These are phyloP conservation scores for Heliconius congener DNA, from an alignment of 1,140 invertebrate genomes.

Conservation along the genomic window DNA sequence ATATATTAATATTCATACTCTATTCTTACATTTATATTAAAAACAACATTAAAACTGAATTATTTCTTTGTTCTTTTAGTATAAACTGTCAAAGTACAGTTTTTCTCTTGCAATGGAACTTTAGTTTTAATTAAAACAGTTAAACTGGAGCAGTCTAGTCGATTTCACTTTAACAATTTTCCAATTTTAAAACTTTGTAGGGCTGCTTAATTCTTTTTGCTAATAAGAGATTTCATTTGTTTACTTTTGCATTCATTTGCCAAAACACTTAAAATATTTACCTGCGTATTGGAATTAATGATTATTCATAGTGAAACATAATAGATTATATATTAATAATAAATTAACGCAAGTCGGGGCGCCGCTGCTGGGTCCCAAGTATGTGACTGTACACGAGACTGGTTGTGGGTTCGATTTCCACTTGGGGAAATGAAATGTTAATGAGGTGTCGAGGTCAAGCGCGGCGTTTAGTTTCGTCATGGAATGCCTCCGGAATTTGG, in stretches of 20 bases:
- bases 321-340: neutral
- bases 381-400: too few species aligned
- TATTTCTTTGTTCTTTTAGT: neutral
- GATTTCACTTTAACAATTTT: neutral
- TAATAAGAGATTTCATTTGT: neutral
- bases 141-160: neutral
- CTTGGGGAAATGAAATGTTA: too few species aligned
- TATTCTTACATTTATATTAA: neutral
- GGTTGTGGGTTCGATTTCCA: too few species aligned
- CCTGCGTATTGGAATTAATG: neutral
- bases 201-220: neutral
- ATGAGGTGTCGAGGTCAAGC: too few species aligned
- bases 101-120: neutral
- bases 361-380: too few species aligned
- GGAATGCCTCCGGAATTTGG: too few species aligned
- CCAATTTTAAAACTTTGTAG: neutral
- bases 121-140: conserved; percentile 13
- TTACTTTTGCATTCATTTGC: neutral
- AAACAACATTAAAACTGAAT: neutral
- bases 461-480: too few species aligned
- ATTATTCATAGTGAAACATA: neutral
- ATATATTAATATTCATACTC: neutral
- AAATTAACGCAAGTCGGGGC: too few species aligned
- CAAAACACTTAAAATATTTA: neutral
- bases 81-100: neutral